Evolutionary conservation across 35 echinoderm and acorn worm species (phyloP), one percentile per base, ranked within the genome.

Genomic region (Heliocidaris erythrogramma): DNA sequence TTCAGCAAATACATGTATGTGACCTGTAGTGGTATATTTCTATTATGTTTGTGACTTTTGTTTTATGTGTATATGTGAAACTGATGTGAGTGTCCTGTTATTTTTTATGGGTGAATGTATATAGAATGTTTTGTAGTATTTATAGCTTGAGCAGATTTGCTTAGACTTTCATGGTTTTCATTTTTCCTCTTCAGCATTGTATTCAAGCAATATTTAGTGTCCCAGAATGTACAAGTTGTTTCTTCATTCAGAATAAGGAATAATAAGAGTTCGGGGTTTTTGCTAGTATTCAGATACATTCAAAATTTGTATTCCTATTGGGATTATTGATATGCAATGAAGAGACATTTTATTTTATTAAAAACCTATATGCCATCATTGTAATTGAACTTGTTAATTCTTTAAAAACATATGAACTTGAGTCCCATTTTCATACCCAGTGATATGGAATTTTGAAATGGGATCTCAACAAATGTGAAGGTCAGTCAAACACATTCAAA

Each of bases 81-180:
- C 65, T 27, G n/a, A 78, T 78, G n/a, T 24, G 27, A 78, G 65
- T 78, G 65, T 78, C 65, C n/a, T 78, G 0, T 78, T 78, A 78
- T 78, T n/a, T 78, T 78, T 78, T 8, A 56, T 56, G 7, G 52
- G 17, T 78, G 14, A 78, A 78, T 78, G 65, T 78, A 78, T 78
- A 78, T 78, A 78, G 65, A 78, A 78, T 78, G n/a, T 78, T 78
- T 78, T 21, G 18, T 78, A 78, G 65, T 78, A 78, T 78, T 78
- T 78, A 78, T 78, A 78, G 65, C 21, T 27, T 78, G 5, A n/a
- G 65, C 65, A 78, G 65, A 27, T 78, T 27, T 78, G 4, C 4
- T n/a, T 78, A 78, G 65, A 78, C 65, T n/a, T 29, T 78, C 18
- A 27, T 78, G 18, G 65, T 78, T 27, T 78, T 78, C 17, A 53